Conservation (phyloP, 2,113 vertebrate genomes). For the Periophthalmus modestus region DNA sequence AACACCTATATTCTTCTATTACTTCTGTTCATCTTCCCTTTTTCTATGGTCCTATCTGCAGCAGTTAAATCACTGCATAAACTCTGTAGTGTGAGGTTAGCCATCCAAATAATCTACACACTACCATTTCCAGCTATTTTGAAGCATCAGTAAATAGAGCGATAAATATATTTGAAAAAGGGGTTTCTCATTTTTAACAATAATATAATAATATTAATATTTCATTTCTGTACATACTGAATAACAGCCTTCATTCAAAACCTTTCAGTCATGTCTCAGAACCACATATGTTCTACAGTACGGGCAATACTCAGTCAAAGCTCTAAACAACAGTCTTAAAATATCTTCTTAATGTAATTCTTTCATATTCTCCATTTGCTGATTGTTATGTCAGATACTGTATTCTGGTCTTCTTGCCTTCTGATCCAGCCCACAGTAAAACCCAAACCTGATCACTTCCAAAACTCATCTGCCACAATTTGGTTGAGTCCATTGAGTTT, state of each 20-base stretch:
- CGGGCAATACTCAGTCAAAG: not conserved
- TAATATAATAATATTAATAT: not conserved
- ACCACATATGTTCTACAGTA: not conserved
- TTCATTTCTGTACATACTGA: not conserved
- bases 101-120: not conserved
- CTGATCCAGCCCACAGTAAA: not conserved
- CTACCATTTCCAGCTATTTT: not conserved
- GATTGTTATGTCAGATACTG: not conserved
- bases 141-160: not conserved
- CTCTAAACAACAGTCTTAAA: not conserved
- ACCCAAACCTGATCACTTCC: conserved; percentile 7
- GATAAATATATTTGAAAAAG: not conserved
- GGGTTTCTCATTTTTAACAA: not conserved
- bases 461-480: conserved; percentile 29
- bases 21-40: not conserved
- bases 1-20: not conserved
- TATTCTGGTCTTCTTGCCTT: not conserved
- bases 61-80: not conserved
- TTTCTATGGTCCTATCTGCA: not conserved
- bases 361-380: not conserved
- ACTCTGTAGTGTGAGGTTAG: not conserved
- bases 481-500: conserved; percentile 51
- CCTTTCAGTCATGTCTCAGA: not conserved
- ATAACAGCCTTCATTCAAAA: conserved; percentile 2
- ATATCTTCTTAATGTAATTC: not conserved